phyloP scores from a whole-genome alignment of 2,888 invertebrate species.

The Sturmia bella region DNA sequence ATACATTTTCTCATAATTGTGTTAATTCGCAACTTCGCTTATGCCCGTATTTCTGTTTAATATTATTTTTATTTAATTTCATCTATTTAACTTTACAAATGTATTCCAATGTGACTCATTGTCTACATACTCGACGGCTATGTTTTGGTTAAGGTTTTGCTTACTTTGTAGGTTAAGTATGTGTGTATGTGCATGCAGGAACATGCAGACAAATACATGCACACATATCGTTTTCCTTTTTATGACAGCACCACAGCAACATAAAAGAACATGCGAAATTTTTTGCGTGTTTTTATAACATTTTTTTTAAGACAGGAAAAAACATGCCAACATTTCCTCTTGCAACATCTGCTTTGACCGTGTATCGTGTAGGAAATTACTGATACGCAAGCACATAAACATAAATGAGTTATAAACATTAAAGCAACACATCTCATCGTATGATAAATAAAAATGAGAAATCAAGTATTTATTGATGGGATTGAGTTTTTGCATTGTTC shows the following conservation, averaged over 20 bases:
- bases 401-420: slow-evolving; percentile 1
- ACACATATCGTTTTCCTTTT: neutral
- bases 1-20: slow-evolving; percentile 9
- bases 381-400: slow-evolving; percentile 17
- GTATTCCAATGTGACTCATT: neutral
- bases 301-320: neutral
- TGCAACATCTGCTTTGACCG: slow-evolving; percentile 38
- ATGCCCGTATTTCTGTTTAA: slow-evolving; percentile 5
- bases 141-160: neutral
- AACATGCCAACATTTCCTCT: slow-evolving; percentile 28
- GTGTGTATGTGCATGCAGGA: too few species aligned
- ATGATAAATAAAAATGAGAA: neutral
- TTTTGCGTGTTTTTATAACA: neutral
- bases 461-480: too few species aligned
- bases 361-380: slow-evolving; percentile 39
- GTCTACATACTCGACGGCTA: slow-evolving; percentile 2
- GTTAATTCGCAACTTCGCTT: neutral
- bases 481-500: too few species aligned
- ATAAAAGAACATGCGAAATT: slow-evolving; percentile 16
- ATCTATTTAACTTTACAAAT: neutral
- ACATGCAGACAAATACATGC: neutral
- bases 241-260: slow-evolving; percentile 8
- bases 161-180: neutral
- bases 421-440: neutral
- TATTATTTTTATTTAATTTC: slow-evolving; percentile 51